phyloP scores from a whole-genome alignment of 1,140 invertebrate species.

The Papilio polyxenes region DNA sequence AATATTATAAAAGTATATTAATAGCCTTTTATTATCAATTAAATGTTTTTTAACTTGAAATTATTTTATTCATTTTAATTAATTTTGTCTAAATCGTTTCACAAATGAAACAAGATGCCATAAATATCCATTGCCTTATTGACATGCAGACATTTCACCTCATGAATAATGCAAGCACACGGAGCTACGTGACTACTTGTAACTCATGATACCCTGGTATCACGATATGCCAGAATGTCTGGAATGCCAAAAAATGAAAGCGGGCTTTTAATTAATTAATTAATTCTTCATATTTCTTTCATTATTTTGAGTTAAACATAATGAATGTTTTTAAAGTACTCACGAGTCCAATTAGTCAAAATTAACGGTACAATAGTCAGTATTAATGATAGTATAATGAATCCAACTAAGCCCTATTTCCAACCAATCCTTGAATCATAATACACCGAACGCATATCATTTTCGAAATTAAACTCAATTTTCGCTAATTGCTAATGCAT shows the following conservation, averaged over 20 bases:
- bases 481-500: background rate
- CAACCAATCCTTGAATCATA: constrained; percentile 14
- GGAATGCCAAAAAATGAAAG: no score
- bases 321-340: background rate
- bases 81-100: no score
- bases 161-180: background rate
- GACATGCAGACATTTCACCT: constrained; percentile 33
- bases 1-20: no score
- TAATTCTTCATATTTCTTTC: no score
- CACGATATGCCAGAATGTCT: background rate
- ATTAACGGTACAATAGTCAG: background rate
- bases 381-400: background rate
- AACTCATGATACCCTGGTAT: background rate
- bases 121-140: constrained; percentile 43
- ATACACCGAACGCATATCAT: background rate
- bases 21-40: no score
- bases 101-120: background rate
- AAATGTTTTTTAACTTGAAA: no score
- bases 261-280: no score
- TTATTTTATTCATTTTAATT: no score
- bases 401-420: background rate
- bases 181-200: background rate
- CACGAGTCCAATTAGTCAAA: background rate
- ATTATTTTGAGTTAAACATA: background rate
- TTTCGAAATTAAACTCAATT: background rate